Conservation (phyloP, 2,888 invertebrate species). For the Plemyria rubiginata region DNA sequence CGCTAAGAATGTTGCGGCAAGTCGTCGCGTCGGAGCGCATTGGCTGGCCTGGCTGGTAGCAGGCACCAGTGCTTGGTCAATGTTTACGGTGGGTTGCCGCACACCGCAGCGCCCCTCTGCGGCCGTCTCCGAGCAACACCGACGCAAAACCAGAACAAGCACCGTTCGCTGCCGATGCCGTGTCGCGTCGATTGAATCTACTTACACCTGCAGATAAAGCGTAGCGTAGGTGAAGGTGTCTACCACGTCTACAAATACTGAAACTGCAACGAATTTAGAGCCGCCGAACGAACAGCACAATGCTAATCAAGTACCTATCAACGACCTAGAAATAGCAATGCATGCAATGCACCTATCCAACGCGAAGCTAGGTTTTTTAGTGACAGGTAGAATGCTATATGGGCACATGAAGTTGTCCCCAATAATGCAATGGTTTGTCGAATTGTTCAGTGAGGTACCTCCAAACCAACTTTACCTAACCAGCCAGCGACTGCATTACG, state of each 20-base stretch:
- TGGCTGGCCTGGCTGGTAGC: slow-evolving; percentile 17
- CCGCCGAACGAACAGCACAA: slow-evolving; percentile 49
- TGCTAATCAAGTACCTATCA: slow-evolving; percentile 37
- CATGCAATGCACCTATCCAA: slow-evolving; percentile 42
- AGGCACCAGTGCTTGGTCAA: slow-evolving; percentile 71
- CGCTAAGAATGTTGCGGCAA: slow-evolving; percentile 84
- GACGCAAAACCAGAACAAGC: slow-evolving; percentile 31
- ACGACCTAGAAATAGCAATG: slow-evolving; percentile 30
- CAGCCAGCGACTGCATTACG: slow-evolving; percentile 8
- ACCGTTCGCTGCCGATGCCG: slow-evolving; percentile 47
- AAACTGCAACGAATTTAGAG: slow-evolving; percentile 38
- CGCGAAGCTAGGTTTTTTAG: slow-evolving; percentile 42
- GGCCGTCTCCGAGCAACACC: slow-evolving; percentile 50
- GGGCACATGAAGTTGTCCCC: slow-evolving; percentile 31
- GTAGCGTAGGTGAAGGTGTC: slow-evolving; percentile 6
- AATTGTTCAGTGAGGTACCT: too few relatives aligned
- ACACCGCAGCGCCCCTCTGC: slow-evolving; percentile 55
- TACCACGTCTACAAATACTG: slow-evolving; percentile 12
- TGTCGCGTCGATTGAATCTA: background rate
- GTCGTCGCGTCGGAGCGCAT: slow-evolving; percentile 74
- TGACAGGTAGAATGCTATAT: slow-evolving; percentile 27
- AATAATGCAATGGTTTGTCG: slow-evolving; percentile 26
- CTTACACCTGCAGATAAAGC: background rate
- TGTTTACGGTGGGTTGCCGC: slow-evolving; percentile 72
- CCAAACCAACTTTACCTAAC: too few relatives aligned